phyloP scores from a whole-genome alignment of 1,140 invertebrate species.

The Drosophila carrolli region DNA sequence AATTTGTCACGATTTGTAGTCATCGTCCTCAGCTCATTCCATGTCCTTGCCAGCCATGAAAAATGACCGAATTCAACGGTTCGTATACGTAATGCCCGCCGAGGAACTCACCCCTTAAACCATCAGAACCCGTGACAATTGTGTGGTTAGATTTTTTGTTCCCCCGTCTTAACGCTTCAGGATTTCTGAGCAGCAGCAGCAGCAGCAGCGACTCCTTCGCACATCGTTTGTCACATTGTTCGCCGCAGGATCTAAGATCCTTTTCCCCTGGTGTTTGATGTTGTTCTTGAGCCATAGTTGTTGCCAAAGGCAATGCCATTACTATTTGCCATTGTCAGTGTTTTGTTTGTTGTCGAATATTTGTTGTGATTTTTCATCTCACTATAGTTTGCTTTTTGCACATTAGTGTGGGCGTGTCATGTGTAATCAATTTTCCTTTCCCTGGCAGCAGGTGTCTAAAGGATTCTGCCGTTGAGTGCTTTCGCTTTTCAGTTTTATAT shows the following conservation, averaged over 20 bases:
- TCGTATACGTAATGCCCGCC: constrained; percentile 71
- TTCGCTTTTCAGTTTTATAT: constrained; percentile 20
- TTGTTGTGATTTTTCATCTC: constrained; percentile 82
- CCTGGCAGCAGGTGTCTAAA: constrained; percentile 43
- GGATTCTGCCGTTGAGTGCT: constrained; percentile 25
- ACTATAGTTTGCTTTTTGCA: constrained; percentile 49
- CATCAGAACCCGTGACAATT: constrained; percentile 63
- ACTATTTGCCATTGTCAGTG: constrained; percentile 80
- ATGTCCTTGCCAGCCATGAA: constrained; percentile 61
- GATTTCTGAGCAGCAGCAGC: constrained; percentile 51
- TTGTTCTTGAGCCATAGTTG: constrained; percentile 36
- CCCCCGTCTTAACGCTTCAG: constrained; percentile 36
- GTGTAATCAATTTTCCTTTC: constrained; percentile 71
- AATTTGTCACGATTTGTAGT: constrained; percentile 83
- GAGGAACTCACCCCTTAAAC: constrained; percentile 16
- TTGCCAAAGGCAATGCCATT: constrained; percentile 70
- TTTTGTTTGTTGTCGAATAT: constrained; percentile 68
- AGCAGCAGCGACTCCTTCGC: constrained; percentile 68
- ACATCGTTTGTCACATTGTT: constrained; percentile 83
- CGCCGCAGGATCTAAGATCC: constrained; percentile 24
- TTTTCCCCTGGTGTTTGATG: constrained; percentile 49
- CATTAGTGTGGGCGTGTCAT: constrained; percentile 62
- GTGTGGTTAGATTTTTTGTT: constrained; percentile 69
- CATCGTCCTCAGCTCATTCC: constrained; percentile 55
- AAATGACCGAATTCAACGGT: constrained; percentile 73